Percentiles rank a stretch among this genome's conserved stretches.
These are phyloP conservation scores for Ptyas mucosa DNA, from an alignment of 2,113 vertebrate genomes.

Conservation along the genomic window DNA sequence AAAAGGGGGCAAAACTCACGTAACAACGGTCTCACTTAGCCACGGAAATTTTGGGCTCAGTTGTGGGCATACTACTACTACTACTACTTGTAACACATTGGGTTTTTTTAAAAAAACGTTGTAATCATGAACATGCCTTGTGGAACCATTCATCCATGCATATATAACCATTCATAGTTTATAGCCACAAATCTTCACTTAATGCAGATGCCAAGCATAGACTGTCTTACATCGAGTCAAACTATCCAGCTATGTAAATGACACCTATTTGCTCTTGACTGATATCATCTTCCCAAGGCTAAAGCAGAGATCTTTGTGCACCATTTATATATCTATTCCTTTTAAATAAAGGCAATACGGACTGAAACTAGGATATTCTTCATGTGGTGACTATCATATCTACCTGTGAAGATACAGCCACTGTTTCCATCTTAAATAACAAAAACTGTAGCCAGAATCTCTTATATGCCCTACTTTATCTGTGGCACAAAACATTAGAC, in stretches of 20 bases:
- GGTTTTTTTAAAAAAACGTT: neutral
- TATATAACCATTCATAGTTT: neutral
- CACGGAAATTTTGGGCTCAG: neutral
- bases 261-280: neutral
- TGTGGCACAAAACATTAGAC: neutral
- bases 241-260: neutral
- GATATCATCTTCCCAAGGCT: neutral
- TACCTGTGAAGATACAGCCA: neutral
- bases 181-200: neutral
- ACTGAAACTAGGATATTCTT: neutral
- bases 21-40: neutral
- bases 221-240: neutral
- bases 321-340: neutral
- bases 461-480: neutral
- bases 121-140: neutral
- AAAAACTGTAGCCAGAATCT: neutral
- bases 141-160: neutral
- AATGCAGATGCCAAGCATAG: neutral
- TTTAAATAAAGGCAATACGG: neutral
- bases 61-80: neutral
- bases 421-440: neutral
- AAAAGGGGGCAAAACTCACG: neutral
- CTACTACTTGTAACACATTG: neutral
- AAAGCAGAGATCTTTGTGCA: neutral
- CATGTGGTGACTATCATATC: neutral